Base-by-base conservation (phyloP, 2,888 invertebrate species). In the Bembecia ichneumoniformis region DNA sequence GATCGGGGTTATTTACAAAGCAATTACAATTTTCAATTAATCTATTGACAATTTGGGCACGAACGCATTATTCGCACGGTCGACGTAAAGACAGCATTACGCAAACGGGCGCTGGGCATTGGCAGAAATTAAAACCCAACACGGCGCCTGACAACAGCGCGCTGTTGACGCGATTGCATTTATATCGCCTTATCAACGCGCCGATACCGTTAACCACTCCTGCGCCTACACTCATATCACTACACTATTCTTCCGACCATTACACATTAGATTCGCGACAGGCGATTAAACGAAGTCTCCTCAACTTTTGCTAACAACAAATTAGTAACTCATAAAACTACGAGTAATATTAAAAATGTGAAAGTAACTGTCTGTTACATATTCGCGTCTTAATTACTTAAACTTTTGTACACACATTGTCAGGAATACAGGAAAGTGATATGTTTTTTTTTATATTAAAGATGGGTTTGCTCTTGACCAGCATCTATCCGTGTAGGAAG, bases 81-180 rank as follows among this genome's bases (percentile, higher is more conserved):
- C 16, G 15, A 9, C 13, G 44, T 44, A 44, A 44, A 44, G 15
- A 16, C 44, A 15, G 16, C 15, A 15, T 44, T 44, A 44, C 44
- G 13, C 20, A 48, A 48, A 40, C 43, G 36, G 13, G 36, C 17
- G 35, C 49, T 40, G 35, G 28, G 34, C 49, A 49, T 53, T 51
- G 47, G 46, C 47, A 51, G 48, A 49, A 51, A 53, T 53, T 53
- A 53, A 53, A 53, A 53, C 51, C 44, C 53, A 48, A 49, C 47
- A 47, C 53, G 47, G 49, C 53, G 51, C 20, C 35, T 35, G 51
- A 49, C 53, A 53, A 53, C 53, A 51, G 51, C 51, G 48, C 50
- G 35, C 47, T 48, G 46, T 49, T 49, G 51, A 49, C 53, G 49
- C 36, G 49, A 45, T 28, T 45, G 53, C 51, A 53, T 53, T 51